phyloP scores from a whole-genome alignment of 2,113 vertebrate species.

The Perca fluviatilis region DNA sequence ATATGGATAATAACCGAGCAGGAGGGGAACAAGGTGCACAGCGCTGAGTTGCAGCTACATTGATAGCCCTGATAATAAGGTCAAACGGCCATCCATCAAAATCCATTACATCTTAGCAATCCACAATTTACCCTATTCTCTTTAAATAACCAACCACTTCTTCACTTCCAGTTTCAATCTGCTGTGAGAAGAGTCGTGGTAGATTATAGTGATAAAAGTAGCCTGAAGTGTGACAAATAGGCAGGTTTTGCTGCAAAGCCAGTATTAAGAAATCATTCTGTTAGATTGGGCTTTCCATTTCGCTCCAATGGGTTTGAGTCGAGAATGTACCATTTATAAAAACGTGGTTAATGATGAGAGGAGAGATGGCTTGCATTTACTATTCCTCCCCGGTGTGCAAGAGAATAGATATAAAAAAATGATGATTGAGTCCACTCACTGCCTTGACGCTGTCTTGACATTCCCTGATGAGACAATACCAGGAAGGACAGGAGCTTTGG shows the following conservation, averaged over 20 bases:
- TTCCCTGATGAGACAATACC: constrained; percentile 7
- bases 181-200: constrained; percentile 14
- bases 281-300: constrained; percentile 4
- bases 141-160: constrained; percentile 26
- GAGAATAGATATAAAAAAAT: constrained; percentile 42
- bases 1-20: constrained; percentile 16
- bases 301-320: not conserved
- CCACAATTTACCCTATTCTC: constrained; percentile 1
- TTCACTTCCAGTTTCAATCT: constrained; percentile 14
- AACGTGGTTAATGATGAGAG: constrained; percentile 26
- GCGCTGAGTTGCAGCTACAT: constrained; percentile 23
- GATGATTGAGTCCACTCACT: constrained; percentile 29
- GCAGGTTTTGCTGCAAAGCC: constrained; percentile 29
- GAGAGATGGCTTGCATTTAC: not conserved
- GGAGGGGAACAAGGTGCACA: constrained; percentile 18
- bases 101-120: constrained; percentile 31
- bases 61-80: constrained; percentile 45
- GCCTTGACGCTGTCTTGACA: constrained; percentile 14
- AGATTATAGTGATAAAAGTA: constrained; percentile 33
- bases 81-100: constrained; percentile 67
- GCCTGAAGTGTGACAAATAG: not conserved
- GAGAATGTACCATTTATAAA: constrained; percentile 4
- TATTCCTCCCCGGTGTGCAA: not conserved
- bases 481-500: constrained; percentile 12
- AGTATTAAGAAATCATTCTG: constrained; percentile 9